Base-by-base conservation (phyloP, 2,888 invertebrate species). In the Tuberolachnus salignus region DNA sequence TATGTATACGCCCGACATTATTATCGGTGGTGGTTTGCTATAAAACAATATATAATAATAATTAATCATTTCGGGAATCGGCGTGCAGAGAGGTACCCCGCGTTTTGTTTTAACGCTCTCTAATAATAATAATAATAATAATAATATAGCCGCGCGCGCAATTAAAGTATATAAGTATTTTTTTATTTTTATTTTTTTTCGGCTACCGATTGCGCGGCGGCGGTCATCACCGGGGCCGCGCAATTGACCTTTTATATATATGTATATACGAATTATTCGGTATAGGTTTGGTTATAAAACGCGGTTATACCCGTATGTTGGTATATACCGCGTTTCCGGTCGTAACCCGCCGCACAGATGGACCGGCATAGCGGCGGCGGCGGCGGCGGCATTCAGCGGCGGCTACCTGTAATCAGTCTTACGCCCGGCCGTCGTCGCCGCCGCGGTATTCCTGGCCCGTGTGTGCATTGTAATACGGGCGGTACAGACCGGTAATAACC, bases 211-310 rank as follows among this genome's bases (percentile, higher is more conserved):
- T 16, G 19, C 23, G 46, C 26, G 23, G 10, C 23, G n/a, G 10
- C 59, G 26, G 72, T 44, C 70, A 44, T 44, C 70, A 26, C 10
- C 66, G 9, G 9, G 19, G 34, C 34, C 9, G 19, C 44, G 14
- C 71, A 10, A 59, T 59, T 59, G 71, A 71, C 71, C 71, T 71
- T 71, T 55, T 46, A 46, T 53, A n/a, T n/a, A n/a, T n/a, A n/a
- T n/a, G n/a, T n/a, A n/a, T n/a, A 53, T 23, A 71, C 53, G 42
- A 67, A 49, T 26, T 51, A 16, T n/a, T 51, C 49, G n/a, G 67
- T 51, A 51, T 26, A 13, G 16, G 26, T 19, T 53, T 2, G 44
- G 63, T 8, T 13, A 34, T 46, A 6, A n/a, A n/a, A n/a, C n/a
- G n/a, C n/a, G n/a, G n/a, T n/a, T n/a, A n/a, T n/a, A n/a, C n/a